Conservation (phyloP, 2,797 vertebrate genomes). For the Phylloscopus collybita region DNA sequence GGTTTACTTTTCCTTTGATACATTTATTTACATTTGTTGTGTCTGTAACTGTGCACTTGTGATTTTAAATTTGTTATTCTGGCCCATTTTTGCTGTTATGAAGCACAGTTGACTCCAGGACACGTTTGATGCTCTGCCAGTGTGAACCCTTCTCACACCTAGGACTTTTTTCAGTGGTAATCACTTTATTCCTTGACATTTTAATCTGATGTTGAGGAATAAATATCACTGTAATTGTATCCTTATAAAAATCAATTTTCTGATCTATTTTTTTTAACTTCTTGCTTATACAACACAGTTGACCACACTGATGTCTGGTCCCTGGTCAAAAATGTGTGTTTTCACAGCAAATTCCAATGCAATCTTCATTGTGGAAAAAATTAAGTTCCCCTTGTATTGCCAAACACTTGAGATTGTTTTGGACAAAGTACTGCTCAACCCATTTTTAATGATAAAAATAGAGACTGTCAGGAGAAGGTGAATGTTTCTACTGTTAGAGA, state of each 20-base stretch:
- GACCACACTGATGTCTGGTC: slow-evolving; percentile 23
- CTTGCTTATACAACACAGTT: slow-evolving; percentile 38
- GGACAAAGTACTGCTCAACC: slow-evolving; percentile 42
- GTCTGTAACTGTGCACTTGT: not conserved
- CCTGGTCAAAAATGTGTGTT: slow-evolving; percentile 41
- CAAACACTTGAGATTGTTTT: slow-evolving; percentile 72
- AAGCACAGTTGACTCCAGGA: not conserved
- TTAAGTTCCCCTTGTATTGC: slow-evolving; percentile 57
- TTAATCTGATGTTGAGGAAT: not conserved
- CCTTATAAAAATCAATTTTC: slow-evolving; percentile 23
- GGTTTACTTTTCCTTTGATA: not conserved
- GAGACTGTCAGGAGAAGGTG: slow-evolving; percentile 18
- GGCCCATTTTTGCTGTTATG: not conserved
- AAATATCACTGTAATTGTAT: not conserved
- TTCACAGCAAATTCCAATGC: slow-evolving; percentile 62
- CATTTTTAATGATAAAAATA: slow-evolving; percentile 67
- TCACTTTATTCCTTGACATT: slow-evolving; percentile 20
- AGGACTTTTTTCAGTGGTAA: not conserved
- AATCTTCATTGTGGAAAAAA: slow-evolving; percentile 71
- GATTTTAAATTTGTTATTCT: not conserved
- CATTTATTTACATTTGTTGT: not conserved
- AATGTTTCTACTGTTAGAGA: slow-evolving; percentile 20
- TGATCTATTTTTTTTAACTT: slow-evolving; percentile 2
- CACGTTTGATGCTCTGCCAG: not conserved
- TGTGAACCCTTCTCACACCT: not conserved